These are phyloP conservation scores for Eulemur macaco DNA, from an alignment of 2,113 vertebrate species.

Conservation along the genomic window DNA sequence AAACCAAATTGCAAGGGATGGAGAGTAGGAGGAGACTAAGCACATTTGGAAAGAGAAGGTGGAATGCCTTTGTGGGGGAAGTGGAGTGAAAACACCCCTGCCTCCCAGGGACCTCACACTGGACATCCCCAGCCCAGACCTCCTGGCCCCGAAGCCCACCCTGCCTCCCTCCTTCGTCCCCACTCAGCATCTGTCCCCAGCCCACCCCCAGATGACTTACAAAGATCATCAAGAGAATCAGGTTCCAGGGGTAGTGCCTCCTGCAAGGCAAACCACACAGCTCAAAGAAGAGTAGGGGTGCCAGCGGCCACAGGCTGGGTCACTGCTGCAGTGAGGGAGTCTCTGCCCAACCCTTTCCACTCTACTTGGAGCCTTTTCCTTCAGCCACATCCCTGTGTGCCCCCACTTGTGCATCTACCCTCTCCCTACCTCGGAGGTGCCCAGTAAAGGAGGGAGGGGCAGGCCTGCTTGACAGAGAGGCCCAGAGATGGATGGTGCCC, in stretches of 20 bases:
- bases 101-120: background rate
- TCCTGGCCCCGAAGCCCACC: background rate
- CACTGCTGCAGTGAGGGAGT: rapidly evolving
- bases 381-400: background rate
- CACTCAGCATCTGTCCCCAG: background rate
- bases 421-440: background rate
- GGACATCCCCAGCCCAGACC: background rate
- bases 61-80: background rate
- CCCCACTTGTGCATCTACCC: background rate
- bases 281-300: background rate
- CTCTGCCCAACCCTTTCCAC: background rate
- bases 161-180: background rate
- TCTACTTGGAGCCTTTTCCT: background rate
- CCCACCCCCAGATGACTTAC: slow-evolving; percentile 84
- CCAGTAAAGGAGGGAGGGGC: background rate
- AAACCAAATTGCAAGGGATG: background rate
- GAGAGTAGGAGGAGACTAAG: background rate
- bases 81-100: background rate
- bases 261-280: slow-evolving; percentile 81
- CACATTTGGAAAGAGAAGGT: background rate
- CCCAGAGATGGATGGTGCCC: background rate
- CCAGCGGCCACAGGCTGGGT: background rate
- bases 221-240: slow-evolving; percentile 93
- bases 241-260: slow-evolving; percentile 95
- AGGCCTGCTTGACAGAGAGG: background rate